Base-by-base conservation (phyloP, 2,797 vertebrate species). In the Decapterus maruadsi region DNA sequence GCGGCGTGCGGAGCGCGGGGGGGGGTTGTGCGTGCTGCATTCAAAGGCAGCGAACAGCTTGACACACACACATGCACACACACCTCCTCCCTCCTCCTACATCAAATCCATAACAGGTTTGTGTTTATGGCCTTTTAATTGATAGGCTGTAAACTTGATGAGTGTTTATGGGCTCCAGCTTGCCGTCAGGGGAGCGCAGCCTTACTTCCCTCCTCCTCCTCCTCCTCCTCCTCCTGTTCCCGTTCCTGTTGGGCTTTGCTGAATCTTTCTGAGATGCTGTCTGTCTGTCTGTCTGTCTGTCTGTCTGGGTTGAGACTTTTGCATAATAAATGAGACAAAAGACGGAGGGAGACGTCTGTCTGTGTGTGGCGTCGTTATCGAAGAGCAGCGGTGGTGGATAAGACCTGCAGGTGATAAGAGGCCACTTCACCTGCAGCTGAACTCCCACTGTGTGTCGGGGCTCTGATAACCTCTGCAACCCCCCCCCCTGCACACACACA, bases 51-150 rank as follows among this genome's bases (percentile, higher is more conserved):
- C 65, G 72, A 88, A 80, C 87, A 89, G 84, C 79, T 92, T 79
- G 50, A 72, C 72, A 56, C 77, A 75, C 26, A 26, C 79, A 68
- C 55, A 64, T 68, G 71, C 72, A 56, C 77, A 75, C 26, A 26
- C 79, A 68, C 55, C 67, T 68, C 58, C 58, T 14, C 42, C 26
- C 26, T 26, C 77, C 69, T 73, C 78, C 70, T 70, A 57, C 77
- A 51, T 76, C 75, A 72, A 66, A 90, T 78, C 86, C 65, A 79
- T 73, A 87, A 74, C 77, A 72, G 84, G 80, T 76, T 86, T 76
- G 85, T 87, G 88, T 93, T 95, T 93, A 94, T 86, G 78, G 81
- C 74, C 51, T 71, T 92, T 91, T 94, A 94, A 93, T 93, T 91
- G 90, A 89, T 86, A 72, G 87, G 87, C 82, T 85, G 83, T 94